A percentile compares a stretch with the other conserved stretches of the same genome.
These are phyloP conservation scores for Anastrepha ludens DNA, from an alignment of 1,140 invertebrate species.

Conservation along the genomic window DNA sequence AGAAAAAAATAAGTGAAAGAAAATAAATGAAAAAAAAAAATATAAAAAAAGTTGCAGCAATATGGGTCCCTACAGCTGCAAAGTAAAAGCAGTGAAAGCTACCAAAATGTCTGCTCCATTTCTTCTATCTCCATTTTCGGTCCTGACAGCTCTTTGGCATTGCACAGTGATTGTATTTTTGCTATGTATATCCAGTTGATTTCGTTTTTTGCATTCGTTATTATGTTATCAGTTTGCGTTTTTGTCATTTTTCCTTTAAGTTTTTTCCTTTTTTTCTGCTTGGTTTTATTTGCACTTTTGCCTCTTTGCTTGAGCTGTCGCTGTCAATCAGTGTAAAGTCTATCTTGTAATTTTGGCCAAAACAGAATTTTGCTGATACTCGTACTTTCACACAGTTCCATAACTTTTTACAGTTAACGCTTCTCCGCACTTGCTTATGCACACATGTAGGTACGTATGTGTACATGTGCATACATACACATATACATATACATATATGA, in stretches of 20 bases:
- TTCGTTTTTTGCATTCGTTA: neutral
- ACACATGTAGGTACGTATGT: neutral
- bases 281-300: neutral
- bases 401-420: neutral
- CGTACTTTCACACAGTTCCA: slow-evolving; percentile 15
- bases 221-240: neutral
- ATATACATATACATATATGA: neutral
- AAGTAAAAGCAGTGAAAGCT: too few relatives aligned
- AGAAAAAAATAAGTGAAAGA: too few relatives aligned
- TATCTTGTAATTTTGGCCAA: neutral
- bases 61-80: too few relatives aligned
- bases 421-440: neutral
- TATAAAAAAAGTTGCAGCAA: too few relatives aligned
- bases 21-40: too few relatives aligned
- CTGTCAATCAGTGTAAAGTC: slow-evolving; percentile 25
- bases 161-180: too few relatives aligned
- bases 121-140: too few relatives aligned
- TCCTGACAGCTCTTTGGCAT: too few relatives aligned
- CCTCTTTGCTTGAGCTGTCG: neutral
- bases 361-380: slow-evolving; percentile 10
- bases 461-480: neutral
- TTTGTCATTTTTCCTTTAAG: neutral
- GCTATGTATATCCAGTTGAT: too few relatives aligned
- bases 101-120: too few relatives aligned
- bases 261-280: neutral